Evolutionary conservation across 1,140 invertebrate species (phyloP), one percentile per base, ranked within the genome.

Genomic region (Ips typographus): DNA sequence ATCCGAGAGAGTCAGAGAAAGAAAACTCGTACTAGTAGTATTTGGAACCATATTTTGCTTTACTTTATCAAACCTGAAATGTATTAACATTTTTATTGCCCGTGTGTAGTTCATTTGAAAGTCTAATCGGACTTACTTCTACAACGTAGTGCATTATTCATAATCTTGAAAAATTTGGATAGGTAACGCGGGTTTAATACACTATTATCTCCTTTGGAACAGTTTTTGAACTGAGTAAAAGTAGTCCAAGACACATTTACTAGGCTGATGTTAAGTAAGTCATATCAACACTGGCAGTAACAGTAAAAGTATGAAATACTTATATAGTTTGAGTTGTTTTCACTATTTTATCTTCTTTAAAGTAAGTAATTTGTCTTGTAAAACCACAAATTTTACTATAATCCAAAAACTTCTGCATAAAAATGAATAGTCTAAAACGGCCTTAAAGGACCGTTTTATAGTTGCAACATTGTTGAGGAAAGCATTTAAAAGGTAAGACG

Each of bases 391-490:
- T 8, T 22, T 49, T 49, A 49, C 22, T 49, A 3, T 49, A 6
- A 49, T 8, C 44, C 44, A 49, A 22, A 22, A 22, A 22, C 22
- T 49, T 49, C 44, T 6, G 22, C 7, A 49, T 49, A 49, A 49
- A 49, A 49, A 49, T 22, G 22, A 49, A 8, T 49, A 22, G 44
- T 8, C 1, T 49, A 6, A 3, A 8, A 6, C 7, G 22, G 44
- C 22, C 22, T 8, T 49, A 49, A 8, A 3, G 3, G 44, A 3
- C 44, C 44, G 44, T 49, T 43, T 65, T 52, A 65, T 56, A 55
- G 52, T 65, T 65, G 56, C 62, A 55, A 65, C 61, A 64, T 64
- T 38, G 61, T 8, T 4, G 51, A 64, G 61, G 53, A 37, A 36
- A 53, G 61, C 62, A 55, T 65, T 47, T 22, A 22, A 22, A 22